Conservation (phyloP, 2,797 vertebrate species). For the Arremon brunneinucha region DNA sequence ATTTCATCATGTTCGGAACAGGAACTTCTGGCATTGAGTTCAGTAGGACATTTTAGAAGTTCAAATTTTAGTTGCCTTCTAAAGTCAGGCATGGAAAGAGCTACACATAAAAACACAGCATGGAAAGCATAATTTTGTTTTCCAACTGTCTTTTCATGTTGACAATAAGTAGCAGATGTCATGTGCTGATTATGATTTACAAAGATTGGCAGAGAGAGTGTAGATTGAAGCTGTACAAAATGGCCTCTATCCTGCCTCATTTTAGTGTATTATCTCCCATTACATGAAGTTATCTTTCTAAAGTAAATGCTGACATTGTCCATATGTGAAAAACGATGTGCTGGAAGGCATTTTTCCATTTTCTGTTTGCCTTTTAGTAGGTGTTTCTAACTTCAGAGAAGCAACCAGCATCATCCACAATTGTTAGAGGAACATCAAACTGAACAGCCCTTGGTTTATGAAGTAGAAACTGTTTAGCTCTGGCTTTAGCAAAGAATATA, state of each 20-base stretch:
- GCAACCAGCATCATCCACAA: background rate
- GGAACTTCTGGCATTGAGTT: background rate
- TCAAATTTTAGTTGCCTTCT: background rate
- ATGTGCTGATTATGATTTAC: background rate
- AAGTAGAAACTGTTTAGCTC: conserved; percentile 1
- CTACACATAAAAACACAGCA: background rate
- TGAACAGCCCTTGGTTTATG: conserved; percentile 11
- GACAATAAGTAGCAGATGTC: conserved; percentile 19
- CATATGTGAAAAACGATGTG: background rate
- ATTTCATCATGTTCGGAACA: background rate
- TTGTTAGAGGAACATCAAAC: background rate
- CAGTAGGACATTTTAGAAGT: background rate
- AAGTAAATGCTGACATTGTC: background rate
- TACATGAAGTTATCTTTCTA: background rate
- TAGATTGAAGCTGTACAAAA: background rate
- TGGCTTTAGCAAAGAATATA: background rate
- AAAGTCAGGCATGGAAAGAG: background rate
- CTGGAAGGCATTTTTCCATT: background rate
- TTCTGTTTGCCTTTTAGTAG: background rate
- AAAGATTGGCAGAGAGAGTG: background rate
- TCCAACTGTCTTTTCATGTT: background rate
- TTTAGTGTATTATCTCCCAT: background rate
- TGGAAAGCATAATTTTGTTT: background rate
- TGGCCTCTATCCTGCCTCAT: background rate
- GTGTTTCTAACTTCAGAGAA: background rate